Base-by-base conservation (phyloP, 2,113 vertebrate genomes). In the Pteruthius melanotis region DNA sequence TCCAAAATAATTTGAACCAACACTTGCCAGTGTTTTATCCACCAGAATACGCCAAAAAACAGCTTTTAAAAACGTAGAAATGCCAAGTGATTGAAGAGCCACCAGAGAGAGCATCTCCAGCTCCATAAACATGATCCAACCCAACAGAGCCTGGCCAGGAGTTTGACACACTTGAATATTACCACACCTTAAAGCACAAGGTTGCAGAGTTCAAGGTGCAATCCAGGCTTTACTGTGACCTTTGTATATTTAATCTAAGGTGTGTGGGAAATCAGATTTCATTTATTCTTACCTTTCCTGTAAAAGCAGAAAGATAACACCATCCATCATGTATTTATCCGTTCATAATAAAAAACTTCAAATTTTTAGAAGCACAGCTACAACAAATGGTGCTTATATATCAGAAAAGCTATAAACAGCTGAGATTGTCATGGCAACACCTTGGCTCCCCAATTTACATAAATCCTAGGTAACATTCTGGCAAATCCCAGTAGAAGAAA, bases 241-340 rank as follows among this genome's bases (percentile, higher is more conserved):
- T 65, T 56, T 61, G 3, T 17, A 44, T 24, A 37, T 3, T 13
- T 12, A 40, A 39, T 22, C 28, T 21, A 71, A 87, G 11, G 30
- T 5, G 6, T 7, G 8, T 2, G 15, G 14, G 22, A 75, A 92
- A 59, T 27, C 7, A 15, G 31, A 40, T 37, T 74, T 59, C 1
- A 56, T 64, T 78, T 39, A 35, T 35, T 72, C 35, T 53, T 47
- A 26, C 44, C 27, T 53, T 40, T 65, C 21, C 21, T 47, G 15
- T 35, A 54, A 83, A 79, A 71, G 35, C 37, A 76, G 64, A 15
- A 89, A 49, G 24, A 57, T 1, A 79, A 13, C 7, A 72, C 20
- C 3, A 28, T 56, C 56, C 6, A 16, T 33, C 13, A 14, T 0
- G 0, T 21, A 17, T 66, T 77, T 47, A 18, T 39, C 33, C 5